Evolutionary conservation across 2,797 vertebrate genomes (phyloP).

Genomic region (Siniperca undulata): DNA sequence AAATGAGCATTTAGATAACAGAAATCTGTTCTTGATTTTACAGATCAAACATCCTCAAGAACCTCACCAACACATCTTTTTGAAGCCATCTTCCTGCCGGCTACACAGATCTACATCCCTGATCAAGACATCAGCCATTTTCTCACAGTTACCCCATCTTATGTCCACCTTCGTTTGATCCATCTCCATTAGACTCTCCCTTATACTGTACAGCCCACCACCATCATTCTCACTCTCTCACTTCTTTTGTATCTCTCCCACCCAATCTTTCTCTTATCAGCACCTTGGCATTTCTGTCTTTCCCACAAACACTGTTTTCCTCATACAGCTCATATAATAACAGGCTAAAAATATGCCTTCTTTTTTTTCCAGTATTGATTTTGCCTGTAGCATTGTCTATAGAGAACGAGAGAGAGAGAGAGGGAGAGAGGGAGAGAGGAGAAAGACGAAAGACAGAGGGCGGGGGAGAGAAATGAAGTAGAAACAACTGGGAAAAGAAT

Average conservation of each 20-base stretch:
- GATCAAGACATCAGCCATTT: slow-evolving; percentile 79
- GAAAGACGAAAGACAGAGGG: slow-evolving; percentile 74
- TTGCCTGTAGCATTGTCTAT: slow-evolving; percentile 90
- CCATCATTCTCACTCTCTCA: slow-evolving; percentile 71
- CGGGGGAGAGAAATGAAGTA: slow-evolving; percentile 75
- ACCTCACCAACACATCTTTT: neutral
- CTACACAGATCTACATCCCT: slow-evolving; percentile 29
- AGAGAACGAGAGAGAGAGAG: slow-evolving; percentile 69
- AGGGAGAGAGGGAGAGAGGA: slow-evolving; percentile 52
- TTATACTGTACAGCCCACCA: slow-evolving; percentile 43
- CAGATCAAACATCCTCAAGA: slow-evolving; percentile 10
- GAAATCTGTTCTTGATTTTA: neutral
- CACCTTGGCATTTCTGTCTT: slow-evolving; percentile 80
- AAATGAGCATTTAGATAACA: neutral
- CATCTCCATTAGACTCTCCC: slow-evolving; percentile 80
- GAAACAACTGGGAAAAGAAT: slow-evolving; percentile 80
- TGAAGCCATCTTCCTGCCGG: slow-evolving; percentile 8
- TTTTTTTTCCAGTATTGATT: slow-evolving; percentile 89
- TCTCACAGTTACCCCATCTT: slow-evolving; percentile 80
- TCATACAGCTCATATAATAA: slow-evolving; percentile 89
- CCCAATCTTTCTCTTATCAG: slow-evolving; percentile 70
- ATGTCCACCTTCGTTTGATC: slow-evolving; percentile 79
- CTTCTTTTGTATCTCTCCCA: slow-evolving; percentile 63
- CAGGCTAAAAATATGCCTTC: slow-evolving; percentile 93
- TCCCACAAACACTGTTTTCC: slow-evolving; percentile 87